Percentiles rank a stretch among this genome's conserved stretches.
These are phyloP conservation scores for Glossophaga mutica DNA, from an alignment of 2,797 vertebrate species.

Conservation along the genomic window DNA sequence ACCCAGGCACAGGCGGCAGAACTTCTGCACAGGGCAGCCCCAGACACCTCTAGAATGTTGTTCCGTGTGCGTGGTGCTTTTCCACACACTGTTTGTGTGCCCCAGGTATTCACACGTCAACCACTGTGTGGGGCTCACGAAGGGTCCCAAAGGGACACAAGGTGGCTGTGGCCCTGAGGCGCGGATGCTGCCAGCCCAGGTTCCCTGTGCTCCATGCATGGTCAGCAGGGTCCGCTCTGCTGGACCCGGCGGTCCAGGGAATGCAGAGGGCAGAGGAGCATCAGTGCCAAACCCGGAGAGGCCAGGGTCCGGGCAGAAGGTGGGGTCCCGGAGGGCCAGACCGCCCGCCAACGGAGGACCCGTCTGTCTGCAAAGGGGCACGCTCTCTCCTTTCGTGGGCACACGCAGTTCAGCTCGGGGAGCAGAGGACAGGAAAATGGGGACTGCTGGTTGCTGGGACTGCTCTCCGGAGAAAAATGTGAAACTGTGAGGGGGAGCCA, in stretches of 20 bases:
- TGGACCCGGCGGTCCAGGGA: fast-evolving
- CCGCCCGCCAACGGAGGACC: fast-evolving
- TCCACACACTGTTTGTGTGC: not conserved
- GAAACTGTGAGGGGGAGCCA: fast-evolving
- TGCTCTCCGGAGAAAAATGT: not conserved
- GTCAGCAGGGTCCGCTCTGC: fast-evolving
- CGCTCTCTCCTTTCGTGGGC: fast-evolving
- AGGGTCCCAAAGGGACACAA: not conserved
- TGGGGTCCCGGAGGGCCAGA: not conserved
- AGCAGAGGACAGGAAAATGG: not conserved
- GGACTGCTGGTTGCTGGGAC: not conserved
- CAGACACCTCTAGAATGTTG: too few species aligned
- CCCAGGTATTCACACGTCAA: fast-evolving
- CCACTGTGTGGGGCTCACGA: too few species aligned
- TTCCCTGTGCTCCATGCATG: fast-evolving
- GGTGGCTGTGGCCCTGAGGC: fast-evolving
- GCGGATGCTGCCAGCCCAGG: fast-evolving
- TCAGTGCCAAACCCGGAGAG: too few species aligned
- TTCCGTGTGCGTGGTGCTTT: fast-evolving
- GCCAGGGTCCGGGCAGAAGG: not conserved
- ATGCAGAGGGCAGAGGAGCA: fast-evolving
- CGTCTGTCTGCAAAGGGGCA: not conserved
- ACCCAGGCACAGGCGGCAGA: too few species aligned
- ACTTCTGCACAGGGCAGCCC: fast-evolving
- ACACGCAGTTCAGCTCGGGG: fast-evolving